A percentile compares a stretch with the other conserved stretches of the same genome.
Conservation (phyloP, 2,888 invertebrate genomes). For the Syrista parreyssii region DNA sequence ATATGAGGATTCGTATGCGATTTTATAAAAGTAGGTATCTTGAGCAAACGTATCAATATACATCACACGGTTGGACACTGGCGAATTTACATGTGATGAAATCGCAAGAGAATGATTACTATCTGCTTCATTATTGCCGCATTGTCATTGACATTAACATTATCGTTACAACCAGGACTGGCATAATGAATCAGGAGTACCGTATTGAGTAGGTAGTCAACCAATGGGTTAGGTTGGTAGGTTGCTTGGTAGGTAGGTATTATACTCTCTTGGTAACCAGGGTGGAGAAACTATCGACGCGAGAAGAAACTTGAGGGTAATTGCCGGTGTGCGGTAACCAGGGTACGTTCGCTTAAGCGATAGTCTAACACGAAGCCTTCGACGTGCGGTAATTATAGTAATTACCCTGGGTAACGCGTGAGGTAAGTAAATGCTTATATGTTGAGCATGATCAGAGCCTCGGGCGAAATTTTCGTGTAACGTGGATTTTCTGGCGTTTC, state of each 20-base stretch:
- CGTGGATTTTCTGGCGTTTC: slow-evolving; percentile 18
- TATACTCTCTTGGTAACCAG: neutral
- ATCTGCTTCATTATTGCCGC: neutral
- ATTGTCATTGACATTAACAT: neutral
- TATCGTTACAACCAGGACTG: neutral
- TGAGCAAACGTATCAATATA: neutral
- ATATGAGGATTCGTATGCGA: neutral
- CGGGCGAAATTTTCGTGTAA: neutral
- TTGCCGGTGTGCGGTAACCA: neutral
- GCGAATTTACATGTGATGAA: neutral
- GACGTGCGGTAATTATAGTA: neutral
- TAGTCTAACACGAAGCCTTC: neutral
- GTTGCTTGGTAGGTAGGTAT: neutral
- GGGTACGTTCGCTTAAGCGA: neutral
- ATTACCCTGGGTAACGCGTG: neutral
- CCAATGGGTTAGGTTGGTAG: neutral
- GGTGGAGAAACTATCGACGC: neutral
- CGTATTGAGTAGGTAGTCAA: neutral
- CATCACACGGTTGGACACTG: neutral
- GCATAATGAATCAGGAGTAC: neutral
- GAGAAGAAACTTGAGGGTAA: neutral
- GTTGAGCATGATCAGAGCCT: neutral
- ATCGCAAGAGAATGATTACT: neutral
- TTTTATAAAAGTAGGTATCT: neutral
- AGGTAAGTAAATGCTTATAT: neutral